Base-by-base conservation (phyloP, 2,113 vertebrate species). In the Neodon shergylaensis region DNA sequence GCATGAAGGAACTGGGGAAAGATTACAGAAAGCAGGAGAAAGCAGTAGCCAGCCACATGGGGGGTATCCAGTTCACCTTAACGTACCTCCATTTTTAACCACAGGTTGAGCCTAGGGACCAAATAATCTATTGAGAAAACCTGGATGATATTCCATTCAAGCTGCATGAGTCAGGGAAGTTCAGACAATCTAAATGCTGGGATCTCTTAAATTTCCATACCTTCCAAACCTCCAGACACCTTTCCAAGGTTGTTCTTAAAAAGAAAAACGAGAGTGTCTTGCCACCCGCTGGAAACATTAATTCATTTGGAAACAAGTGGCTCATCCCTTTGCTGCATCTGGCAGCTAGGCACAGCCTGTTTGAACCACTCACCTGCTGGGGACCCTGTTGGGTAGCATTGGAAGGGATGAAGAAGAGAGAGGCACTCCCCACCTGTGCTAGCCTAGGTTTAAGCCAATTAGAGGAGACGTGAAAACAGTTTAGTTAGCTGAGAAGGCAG, bases 211-310 rank as follows among this genome's bases (percentile, higher is more conserved):
- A 89, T 95, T 95, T 94, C 49, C 28, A 49, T 16, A 36, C 7
- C 49, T 33, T 54, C 4, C 22, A 3, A 3, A n/a, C 44, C 3
- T 70, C 63, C 7, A 26, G 73, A 90, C 52, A 77, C 47, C 85
- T 88, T 73, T 31, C 74, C 81, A 87, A 90, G 88, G 84, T 58
- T 92, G 81, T 42, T 88, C 21, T 70, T 82, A 47, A 1, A 24
- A 28, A 94, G 86, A 94, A 94, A 85, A 91, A 86, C 9, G 65
- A 91, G 65, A 76, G 86, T 13, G n/a, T 28, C 92, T 87, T 63
- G 8, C 68, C 84, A 63, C 63, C 68, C 39, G 16, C 47, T 8
- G 33, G 1, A 12, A 54, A 66, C 85, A 66, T 42, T 83, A 54
- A 93, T 88, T 96, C 49, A 90, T 72, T 91, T 52, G 17, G 73